These are phyloP conservation scores for Rattus rattus DNA, from an alignment of 2,113 vertebrate genomes.

Conservation along the genomic window DNA sequence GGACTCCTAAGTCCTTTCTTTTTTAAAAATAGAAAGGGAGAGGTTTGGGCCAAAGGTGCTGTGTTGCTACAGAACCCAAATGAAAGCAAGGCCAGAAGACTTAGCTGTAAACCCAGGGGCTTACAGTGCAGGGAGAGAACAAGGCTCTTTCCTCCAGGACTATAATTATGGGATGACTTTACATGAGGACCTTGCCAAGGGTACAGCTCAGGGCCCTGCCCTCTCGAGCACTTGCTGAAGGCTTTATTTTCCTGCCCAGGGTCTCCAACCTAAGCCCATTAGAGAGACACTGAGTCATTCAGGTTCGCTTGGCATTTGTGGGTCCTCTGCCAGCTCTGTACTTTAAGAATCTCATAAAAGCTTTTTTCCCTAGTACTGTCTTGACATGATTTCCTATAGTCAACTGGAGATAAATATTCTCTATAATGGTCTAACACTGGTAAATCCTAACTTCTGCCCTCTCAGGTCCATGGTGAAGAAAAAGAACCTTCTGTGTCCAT, in stretches of 20 bases:
- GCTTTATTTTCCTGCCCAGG: constrained; percentile 7
- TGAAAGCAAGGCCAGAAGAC: constrained; percentile 78
- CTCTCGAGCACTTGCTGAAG: background rate
- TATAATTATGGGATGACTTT: constrained; percentile 34
- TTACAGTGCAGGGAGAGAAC: constrained; percentile 57
- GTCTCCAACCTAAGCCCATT: constrained; percentile 43
- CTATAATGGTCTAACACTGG: background rate
- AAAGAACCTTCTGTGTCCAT: background rate
- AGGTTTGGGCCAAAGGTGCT: constrained; percentile 83
- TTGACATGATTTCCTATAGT: constrained; percentile 42
- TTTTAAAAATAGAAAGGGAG: constrained; percentile 87
- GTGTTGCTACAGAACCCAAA: constrained; percentile 79
- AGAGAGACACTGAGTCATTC: constrained; percentile 41
- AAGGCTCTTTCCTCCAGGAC: background rate
- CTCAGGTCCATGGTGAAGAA: background rate
- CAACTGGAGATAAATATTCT: constrained; percentile 13
- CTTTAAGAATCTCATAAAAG: constrained; percentile 52
- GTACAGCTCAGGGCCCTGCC: background rate
- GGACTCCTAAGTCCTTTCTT: constrained; percentile 80
- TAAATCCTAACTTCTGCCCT: background rate
- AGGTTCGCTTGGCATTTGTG: background rate
- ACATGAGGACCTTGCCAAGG: background rate
- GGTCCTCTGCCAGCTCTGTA: constrained; percentile 25
- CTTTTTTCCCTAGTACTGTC: constrained; percentile 10
- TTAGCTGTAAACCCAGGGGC: constrained; percentile 76